Base-by-base conservation (phyloP, 2,888 invertebrate species). In the Creontiades dilutus region DNA sequence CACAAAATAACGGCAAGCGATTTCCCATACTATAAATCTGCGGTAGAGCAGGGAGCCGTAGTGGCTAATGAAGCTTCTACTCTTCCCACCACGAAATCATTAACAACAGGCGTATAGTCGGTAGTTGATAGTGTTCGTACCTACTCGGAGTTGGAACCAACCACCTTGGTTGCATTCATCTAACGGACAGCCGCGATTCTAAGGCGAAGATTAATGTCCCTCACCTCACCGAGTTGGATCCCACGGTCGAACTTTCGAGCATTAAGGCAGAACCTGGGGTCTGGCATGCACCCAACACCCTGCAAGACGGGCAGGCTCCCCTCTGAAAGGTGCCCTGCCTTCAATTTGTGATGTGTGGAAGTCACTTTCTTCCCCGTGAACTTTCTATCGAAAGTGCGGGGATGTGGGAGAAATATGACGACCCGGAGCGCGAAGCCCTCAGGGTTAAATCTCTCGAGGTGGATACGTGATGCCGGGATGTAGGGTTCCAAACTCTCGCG, bases 371-470 rank as follows among this genome's bases (percentile, higher is more conserved):
- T 37, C 47, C 47, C 47, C 28, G 80, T 80, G 80, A 80, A 80
- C 80, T 80, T 80, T 80, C 80, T 80, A 80, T 47, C 80, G 80
- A 80, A 80, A 80, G 80, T 48, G 80, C 80, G 80, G 80, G 37
- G 47, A 80, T 46, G n/a, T 46, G 46, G 80, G 80, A 47, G 46
- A 80, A 48, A 46, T 48, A 80, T n/a, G 80, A 48, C 28, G 75
- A 23, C 75, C 28, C n/a, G 75, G 13, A 2, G 3, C 37, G 7
- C 37, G 46, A n/a, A 12, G 16, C 80, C 80, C 46, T 27, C 68
- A 19, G 68, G 68, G 68, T 68, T 68, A 19, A 68, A 68, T 23
- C 23, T 23, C 68, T 37, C 52, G 52, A 52, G 52, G 52, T 52
- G 52, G 68, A 23, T 19, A 68, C 68, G 68, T 68, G 68, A 68